These are phyloP conservation scores for Petrocephalus sullivani DNA, from an alignment of 2,797 vertebrate species.

Conservation along the genomic window DNA sequence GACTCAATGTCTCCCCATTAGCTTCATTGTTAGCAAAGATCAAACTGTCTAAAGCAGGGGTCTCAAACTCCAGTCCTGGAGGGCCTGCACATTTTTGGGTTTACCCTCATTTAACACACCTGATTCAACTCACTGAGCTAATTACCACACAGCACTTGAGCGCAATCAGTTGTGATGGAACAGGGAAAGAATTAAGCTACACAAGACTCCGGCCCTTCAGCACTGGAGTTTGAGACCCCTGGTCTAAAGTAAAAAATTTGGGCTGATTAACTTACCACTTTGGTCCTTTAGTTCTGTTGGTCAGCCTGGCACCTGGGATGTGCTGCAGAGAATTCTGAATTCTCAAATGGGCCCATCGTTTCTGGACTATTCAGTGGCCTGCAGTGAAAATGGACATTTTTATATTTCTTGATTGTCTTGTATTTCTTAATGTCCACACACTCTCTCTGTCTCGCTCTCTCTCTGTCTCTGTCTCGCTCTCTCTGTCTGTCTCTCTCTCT, in stretches of 20 bases:
- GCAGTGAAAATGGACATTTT: background rate
- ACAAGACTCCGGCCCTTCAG: too few relatives aligned
- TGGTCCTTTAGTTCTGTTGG: background rate
- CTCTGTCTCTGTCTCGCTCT: background rate
- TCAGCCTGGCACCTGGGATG: background rate
- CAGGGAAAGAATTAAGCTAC: too few relatives aligned
- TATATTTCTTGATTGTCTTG: background rate
- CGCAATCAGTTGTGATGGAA: too few relatives aligned
- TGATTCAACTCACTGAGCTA: too few relatives aligned
- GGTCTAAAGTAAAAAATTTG: background rate
- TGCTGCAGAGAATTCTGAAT: background rate
- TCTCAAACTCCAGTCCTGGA: too few relatives aligned
- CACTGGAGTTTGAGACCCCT: too few relatives aligned
- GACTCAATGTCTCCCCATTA: background rate
- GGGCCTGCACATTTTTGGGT: too few relatives aligned
- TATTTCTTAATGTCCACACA: background rate
- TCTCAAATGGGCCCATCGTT: background rate
- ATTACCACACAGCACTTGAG: too few relatives aligned
- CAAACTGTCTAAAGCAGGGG: background rate
- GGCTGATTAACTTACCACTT: background rate
- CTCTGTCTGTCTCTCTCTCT: background rate
- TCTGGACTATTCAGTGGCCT: background rate
- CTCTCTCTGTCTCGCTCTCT: background rate
- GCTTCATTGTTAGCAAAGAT: background rate
- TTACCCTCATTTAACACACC: too few relatives aligned